A percentile compares a stretch with the other conserved stretches of the same genome.
Conservation (phyloP, 2,113 vertebrate genomes). For the Cynopterus brachyotis region DNA sequence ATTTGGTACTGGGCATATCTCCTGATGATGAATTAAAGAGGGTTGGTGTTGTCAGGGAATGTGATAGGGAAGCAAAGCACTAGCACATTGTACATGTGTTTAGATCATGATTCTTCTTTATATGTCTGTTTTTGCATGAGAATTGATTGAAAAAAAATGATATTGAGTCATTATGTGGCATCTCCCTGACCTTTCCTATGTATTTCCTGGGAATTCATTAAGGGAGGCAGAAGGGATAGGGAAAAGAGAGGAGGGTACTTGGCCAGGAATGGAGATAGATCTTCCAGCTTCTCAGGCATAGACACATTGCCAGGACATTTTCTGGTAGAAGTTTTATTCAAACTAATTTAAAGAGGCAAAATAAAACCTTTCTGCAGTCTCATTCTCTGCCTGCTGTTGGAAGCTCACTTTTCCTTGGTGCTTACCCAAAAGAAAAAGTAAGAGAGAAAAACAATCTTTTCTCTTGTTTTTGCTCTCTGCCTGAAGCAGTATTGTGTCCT, state of each 20-base stretch:
- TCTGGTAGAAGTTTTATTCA: background rate
- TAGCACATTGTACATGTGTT: background rate
- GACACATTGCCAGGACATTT: background rate
- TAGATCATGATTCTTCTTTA: background rate
- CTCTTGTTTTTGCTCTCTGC: background rate
- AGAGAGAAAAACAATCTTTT: background rate
- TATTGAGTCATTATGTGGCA: background rate
- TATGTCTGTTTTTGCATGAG: background rate
- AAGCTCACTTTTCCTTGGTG: background rate
- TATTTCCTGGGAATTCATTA: background rate
- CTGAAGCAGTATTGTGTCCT: background rate
- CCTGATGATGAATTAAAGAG: background rate
- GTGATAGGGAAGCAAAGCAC: background rate
- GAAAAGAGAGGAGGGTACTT: background rate
- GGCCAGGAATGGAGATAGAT: background rate
- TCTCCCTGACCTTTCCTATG: background rate
- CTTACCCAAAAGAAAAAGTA: background rate
- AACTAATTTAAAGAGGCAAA: background rate
- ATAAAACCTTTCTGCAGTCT: background rate
- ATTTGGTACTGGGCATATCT: background rate
- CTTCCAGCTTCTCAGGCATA: background rate
- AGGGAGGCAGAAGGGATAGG: background rate
- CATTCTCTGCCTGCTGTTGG: background rate
- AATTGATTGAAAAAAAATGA: background rate
- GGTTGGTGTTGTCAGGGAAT: background rate